Base-by-base conservation (phyloP, 2,888 invertebrate species). In the Congeria kusceri region DNA sequence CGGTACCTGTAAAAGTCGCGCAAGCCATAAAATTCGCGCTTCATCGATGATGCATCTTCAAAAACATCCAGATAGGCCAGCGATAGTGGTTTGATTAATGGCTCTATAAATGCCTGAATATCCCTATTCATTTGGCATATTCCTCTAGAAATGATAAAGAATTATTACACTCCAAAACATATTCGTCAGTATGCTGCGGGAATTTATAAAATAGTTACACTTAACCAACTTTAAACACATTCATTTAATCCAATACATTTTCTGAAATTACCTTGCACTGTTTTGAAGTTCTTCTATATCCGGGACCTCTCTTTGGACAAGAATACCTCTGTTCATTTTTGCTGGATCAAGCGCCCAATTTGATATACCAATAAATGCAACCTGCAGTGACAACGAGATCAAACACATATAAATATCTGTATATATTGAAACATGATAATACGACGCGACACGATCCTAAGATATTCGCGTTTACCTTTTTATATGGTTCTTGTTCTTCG, bases 281-380 rank as follows among this genome's bases (percentile, higher is more conserved):
- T 70, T 79, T 23, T 44, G 27, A 1, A 79, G 59, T 46, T 79
- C 78, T 15, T 74, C 74, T 7, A 69, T 53, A 56, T 74, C 78
- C 3, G 78, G 78, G 13, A 39, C 39, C 39, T 39, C 39, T 39
- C 39, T 11, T 39, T 39, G 39, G 39, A 39, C 39, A 15, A 39
- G 39, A 39, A 39, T 39, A 39, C 39, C 9, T 11, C 39, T 39
- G 39, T 39, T 39, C 39, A 39, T 39, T 39, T 39, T 39, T 39
- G 39, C 39, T 39, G 39, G 39, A 39, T 39, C 39, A 39, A 39
- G 39, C 18, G 92, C 92, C 92, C 92, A 92, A 86, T 92, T 92
- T n/a, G 92, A 92, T n/a, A 92, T 91, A 13, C 92, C 92, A 82
- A 92, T 90, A 70, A 92, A 92, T 15, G 90, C 91, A 53, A 91